Base-by-base conservation (phyloP, 2,888 invertebrate species). In the Spilosoma lubricipeda region DNA sequence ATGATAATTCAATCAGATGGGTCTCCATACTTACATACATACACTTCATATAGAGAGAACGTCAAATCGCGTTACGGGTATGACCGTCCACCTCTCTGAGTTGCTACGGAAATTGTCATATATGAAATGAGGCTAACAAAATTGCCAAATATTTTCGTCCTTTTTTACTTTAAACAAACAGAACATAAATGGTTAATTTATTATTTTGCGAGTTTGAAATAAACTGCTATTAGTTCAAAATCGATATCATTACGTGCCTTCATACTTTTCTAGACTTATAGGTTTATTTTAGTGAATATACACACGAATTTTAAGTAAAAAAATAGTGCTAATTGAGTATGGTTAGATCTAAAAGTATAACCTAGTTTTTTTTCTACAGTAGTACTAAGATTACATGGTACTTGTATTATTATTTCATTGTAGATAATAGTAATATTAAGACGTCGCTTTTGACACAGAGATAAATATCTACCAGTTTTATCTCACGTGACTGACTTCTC, bases 1-100 rank as follows among this genome's bases (percentile, higher is more conserved):
- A 72, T 20, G 59, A 66, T 76, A 75, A 82, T 72, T 77, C 69
- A n/a, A 74, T 83, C 75, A 73, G 42, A 33, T 71, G 75, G 76
- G 76, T 72, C 73, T 69, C 56, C 52, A 63, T 69, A 73, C 73
- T 76, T 36, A n/a, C n/a, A n/a, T n/a, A n/a, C n/a, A n/a, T n/a
- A n/a, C n/a, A n/a, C 56, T 67, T 71, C 67, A 67, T 39, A 48
- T 64, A 65, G 73, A 81, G 81, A 75, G 76, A 82, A 39, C 48
- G 56, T 67, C 30, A 67, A 69, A 73, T 76, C 66, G 42, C 23
- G 73, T 66, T 70, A 39, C 18, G 27, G 59, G 27, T 27, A 7
- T 59, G 70, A 74, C 73, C 67, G 23, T 11, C 71, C 76, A 73
- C 82, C 79, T 75, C 70, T 75, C 27, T 69, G 64, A 71, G 69